Conservation (phyloP, 2,113 vertebrate genomes). For the Chelonoidis abingdonii region DNA sequence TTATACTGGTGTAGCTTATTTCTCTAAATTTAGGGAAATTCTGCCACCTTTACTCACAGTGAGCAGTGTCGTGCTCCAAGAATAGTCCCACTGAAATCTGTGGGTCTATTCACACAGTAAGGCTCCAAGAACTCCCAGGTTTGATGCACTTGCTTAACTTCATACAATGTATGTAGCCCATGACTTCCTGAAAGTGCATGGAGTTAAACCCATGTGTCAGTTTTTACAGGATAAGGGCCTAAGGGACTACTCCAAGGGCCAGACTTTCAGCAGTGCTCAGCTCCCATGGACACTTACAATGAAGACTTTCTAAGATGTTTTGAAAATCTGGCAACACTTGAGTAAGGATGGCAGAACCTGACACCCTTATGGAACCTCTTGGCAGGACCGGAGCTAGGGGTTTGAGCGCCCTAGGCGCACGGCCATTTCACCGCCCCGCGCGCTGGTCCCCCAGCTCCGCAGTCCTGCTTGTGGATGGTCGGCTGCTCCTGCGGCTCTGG, state of each 20-base stretch:
- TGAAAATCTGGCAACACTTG: neutral
- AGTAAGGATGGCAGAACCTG: neutral
- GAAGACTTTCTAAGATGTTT: rapidly evolving
- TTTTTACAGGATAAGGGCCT: rapidly evolving
- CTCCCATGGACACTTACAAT: rapidly evolving
- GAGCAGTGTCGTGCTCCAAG: neutral
- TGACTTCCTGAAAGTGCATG: neutral
- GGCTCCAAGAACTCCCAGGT: neutral
- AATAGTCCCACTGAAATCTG: neutral
- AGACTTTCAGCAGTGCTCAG: neutral
- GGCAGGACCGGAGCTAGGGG: too few relatives aligned
- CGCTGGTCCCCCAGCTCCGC: too few relatives aligned
- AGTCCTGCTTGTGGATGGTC: too few relatives aligned
- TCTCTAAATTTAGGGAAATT: neutral
- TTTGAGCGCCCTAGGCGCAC: too few relatives aligned
- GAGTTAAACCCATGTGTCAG: neutral
- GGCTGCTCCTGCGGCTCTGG: too few relatives aligned
- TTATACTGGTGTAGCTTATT: neutral
- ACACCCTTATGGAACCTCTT: neutral
- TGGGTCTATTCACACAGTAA: neutral
- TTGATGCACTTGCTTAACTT: neutral
- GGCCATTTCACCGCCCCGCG: too few relatives aligned
- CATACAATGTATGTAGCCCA: neutral
- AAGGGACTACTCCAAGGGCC: neutral
- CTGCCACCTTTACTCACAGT: neutral